Conservation (phyloP, 2,888 invertebrate species). For the Ceratothoa steindachneri region DNA sequence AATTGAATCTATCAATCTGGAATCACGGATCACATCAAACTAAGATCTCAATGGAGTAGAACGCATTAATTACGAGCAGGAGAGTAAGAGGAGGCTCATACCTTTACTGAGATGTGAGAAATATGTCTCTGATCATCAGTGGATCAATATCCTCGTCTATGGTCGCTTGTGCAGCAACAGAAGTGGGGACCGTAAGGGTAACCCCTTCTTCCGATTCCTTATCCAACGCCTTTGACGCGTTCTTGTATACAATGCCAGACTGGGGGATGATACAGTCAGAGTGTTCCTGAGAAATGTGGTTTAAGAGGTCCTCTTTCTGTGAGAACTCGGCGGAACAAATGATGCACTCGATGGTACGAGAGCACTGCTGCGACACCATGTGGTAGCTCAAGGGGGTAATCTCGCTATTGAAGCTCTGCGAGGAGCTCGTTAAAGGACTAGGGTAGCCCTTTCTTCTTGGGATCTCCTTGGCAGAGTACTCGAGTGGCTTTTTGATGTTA, state of each 20-base stretch:
- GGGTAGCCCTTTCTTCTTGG: background rate
- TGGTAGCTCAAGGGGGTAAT: background rate
- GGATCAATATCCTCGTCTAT: constrained; percentile 2
- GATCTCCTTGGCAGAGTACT: background rate
- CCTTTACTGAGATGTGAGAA: background rate
- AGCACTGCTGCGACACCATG: background rate
- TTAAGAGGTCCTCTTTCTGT: background rate
- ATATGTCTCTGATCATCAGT: background rate
- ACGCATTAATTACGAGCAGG: too few species aligned
- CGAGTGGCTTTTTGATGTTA: background rate
- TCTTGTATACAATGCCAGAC: background rate
- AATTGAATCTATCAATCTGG: too few species aligned
- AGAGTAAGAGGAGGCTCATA: too few species aligned
- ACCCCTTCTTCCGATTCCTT: background rate
- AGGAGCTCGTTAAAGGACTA: background rate
- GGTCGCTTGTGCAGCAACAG: background rate
- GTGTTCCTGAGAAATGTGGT: background rate
- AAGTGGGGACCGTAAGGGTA: background rate
- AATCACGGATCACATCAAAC: too few species aligned
- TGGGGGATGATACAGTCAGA: background rate
- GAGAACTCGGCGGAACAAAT: background rate
- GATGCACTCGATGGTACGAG: background rate
- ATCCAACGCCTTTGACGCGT: background rate
- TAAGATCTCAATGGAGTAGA: too few species aligned
- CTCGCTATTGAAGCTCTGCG: background rate